Percentiles rank a stretch among this genome's conserved stretches.
Conservation (phyloP, 2,113 vertebrate genomes). For the Silurus asotus region DNA sequence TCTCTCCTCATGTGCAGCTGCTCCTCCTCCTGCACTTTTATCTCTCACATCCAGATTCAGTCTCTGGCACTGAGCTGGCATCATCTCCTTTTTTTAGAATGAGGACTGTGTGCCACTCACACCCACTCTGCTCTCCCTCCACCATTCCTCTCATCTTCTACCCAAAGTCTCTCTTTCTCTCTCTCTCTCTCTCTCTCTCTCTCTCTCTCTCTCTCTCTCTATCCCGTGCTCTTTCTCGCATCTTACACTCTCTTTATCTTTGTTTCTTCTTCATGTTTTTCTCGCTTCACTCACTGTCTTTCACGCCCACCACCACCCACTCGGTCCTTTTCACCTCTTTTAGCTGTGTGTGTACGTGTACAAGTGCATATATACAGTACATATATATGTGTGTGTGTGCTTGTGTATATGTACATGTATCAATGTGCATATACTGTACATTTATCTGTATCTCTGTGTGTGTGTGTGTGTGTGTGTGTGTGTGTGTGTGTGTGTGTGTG, state of each 20-base stretch:
- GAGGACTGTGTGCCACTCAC: conserved; percentile 42
- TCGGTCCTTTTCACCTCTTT: conserved; percentile 44
- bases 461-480: conserved; percentile 29
- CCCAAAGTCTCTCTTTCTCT: conserved; percentile 62
- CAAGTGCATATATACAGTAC: background rate
- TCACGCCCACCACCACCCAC: conserved; percentile 52
- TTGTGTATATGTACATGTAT: background rate
- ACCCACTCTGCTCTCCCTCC: conserved; percentile 47
- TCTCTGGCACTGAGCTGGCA: conserved; percentile 16
- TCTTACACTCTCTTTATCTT: conserved; percentile 12
- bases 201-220: conserved; percentile 21
- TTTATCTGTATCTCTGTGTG: background rate
- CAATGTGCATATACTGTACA: background rate
- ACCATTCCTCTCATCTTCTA: conserved; percentile 27
- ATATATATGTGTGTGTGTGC: background rate
- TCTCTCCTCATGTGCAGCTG: conserved; percentile 9
- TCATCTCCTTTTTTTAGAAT: conserved; percentile 37
- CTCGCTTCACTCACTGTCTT: conserved; percentile 29
- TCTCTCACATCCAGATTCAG: conserved; percentile 18
- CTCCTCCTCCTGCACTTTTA: conserved; percentile 34
- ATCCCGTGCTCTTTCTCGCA: background rate
- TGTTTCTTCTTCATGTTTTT: conserved; percentile 44
- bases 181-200: conserved; percentile 76
- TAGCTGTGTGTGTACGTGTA: conserved; percentile 30
- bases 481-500: background rate